phyloP scores from a whole-genome alignment of 2,888 invertebrate genomes.

The Mallateleia sp. region DNA sequence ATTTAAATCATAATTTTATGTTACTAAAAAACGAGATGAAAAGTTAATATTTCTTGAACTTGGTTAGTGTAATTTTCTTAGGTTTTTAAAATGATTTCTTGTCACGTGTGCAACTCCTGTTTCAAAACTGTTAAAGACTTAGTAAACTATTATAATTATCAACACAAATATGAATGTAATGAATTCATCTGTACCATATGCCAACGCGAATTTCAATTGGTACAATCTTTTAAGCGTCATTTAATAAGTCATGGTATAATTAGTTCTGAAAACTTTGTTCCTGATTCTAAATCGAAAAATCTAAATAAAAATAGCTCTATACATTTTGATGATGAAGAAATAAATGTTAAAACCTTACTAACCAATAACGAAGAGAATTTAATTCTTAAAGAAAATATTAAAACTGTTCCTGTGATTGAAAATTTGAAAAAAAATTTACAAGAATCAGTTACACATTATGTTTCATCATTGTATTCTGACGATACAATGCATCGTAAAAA shows the following conservation, averaged over 20 bases:
- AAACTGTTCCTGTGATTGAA: too few species aligned
- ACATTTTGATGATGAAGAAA: too few species aligned
- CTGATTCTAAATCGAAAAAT: too few species aligned
- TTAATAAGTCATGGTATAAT: neutral
- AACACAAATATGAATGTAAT: conserved; percentile 24
- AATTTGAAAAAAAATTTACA: neutral
- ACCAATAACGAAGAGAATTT: too few species aligned
- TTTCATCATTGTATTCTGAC: neutral
- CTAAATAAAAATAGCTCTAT: too few species aligned
- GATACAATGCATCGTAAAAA: conserved; percentile 23
- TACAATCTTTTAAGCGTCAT: conserved; percentile 5
- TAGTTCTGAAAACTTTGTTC: too few species aligned
- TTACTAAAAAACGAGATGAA: too few species aligned
- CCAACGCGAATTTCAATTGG: neutral
- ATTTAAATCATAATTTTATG: too few species aligned
- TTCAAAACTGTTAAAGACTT: conserved; percentile 3
- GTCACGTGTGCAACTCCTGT: neutral
- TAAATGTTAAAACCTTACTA: too few species aligned
- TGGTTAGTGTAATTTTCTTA: too few species aligned
- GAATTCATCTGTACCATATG: conserved; percentile 14
- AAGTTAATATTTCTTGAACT: too few species aligned
- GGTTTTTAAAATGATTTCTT: neutral
- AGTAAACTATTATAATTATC: conserved; percentile 12
- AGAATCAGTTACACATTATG: neutral
- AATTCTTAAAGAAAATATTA: too few species aligned